Conservation (phyloP, 2,888 invertebrate species). For the Caenorhabditis sp. region DNA sequence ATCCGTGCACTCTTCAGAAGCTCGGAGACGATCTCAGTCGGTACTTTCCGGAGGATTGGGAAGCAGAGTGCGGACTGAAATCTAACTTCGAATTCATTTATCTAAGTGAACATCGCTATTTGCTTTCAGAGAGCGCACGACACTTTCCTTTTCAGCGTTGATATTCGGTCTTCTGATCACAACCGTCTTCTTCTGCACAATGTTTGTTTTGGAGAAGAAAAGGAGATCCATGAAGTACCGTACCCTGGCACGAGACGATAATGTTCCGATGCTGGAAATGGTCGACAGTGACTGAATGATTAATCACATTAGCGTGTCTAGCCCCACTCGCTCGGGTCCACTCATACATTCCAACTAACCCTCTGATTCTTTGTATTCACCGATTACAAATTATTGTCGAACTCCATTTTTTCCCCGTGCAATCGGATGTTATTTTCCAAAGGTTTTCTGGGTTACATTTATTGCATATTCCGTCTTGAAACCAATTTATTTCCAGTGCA, state of each 20-base stretch:
- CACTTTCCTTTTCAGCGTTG: conserved; percentile 22
- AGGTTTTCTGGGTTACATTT: no score
- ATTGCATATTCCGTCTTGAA: no score
- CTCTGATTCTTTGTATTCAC: no score
- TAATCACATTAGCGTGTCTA: no score
- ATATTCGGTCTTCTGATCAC: neutral
- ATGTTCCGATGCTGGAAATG: conserved; percentile 15
- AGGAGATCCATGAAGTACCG: neutral
- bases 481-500: conserved; percentile 21
- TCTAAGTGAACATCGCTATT: conserved; percentile 27
- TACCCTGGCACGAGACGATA: conserved; percentile 15
- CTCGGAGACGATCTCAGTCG: conserved; percentile 43
- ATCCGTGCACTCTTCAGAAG: conserved; percentile 69
- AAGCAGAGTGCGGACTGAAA: conserved; percentile 65
- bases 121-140: no score
- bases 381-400: no score
- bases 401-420: no score
- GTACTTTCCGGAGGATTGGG: conserved; percentile 65
- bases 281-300: conserved; percentile 36
- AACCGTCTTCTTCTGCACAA: conserved; percentile 9
- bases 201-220: conserved; percentile 19
- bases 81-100: neutral
- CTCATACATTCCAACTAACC: no score
- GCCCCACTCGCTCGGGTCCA: no score
- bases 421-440: no score